Percentiles rank a stretch among this genome's conserved stretches.
phyloP scores from a whole-genome alignment of 2,113 vertebrate species.

The Actenoides lindsayi region DNA sequence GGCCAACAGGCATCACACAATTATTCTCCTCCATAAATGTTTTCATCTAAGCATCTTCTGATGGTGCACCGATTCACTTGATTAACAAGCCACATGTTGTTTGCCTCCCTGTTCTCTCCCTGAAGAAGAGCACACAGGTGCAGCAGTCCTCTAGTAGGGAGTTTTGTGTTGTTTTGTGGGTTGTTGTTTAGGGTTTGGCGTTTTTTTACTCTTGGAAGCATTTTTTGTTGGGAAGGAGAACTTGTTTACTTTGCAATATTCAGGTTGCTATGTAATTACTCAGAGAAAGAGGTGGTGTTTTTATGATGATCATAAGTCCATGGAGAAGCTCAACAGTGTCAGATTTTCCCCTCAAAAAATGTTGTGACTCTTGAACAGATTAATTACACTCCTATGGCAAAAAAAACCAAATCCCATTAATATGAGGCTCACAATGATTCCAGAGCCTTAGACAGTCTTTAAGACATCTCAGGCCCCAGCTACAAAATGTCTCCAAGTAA shows the following conservation, averaged over 20 bases:
- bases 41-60: background rate
- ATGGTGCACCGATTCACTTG: background rate
- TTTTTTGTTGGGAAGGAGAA: background rate
- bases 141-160: background rate
- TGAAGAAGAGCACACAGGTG: background rate
- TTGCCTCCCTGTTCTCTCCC: background rate
- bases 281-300: background rate
- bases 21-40: background rate
- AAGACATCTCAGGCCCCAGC: background rate
- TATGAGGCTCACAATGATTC: background rate
- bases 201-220: background rate
- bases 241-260: slow-evolving; percentile 32
- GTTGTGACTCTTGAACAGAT: background rate
- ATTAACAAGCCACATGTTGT: background rate
- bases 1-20: background rate
- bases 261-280: slow-evolving; percentile 41
- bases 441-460: background rate
- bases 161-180: background rate
- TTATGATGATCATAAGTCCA: background rate
- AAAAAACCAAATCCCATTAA: background rate
- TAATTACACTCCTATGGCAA: background rate
- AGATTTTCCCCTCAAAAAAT: slow-evolving; percentile 4
- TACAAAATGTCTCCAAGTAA: background rate
- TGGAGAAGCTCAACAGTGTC: background rate
- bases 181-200: background rate